Evolutionary conservation across 2,888 invertebrate genomes (phyloP).

Genomic region (Sarcophaga rosellei): DNA sequence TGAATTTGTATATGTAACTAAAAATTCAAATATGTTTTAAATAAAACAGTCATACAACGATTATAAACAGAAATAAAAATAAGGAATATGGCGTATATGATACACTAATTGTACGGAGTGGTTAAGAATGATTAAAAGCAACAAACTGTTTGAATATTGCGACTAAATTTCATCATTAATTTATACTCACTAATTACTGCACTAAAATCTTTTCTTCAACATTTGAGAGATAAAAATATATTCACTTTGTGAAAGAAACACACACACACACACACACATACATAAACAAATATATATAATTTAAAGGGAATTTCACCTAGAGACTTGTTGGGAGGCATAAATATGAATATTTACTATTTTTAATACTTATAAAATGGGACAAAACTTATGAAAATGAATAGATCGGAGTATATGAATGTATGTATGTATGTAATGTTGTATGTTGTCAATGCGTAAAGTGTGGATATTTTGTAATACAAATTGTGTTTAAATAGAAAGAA

Average conservation of each 20-base stretch:
- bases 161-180: background rate
- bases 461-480: conserved; percentile 22
- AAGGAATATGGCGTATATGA: background rate
- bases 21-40: conserved; percentile 68
- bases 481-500: conserved; percentile 38
- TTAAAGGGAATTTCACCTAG: conserved; percentile 14
- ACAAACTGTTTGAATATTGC: background rate
- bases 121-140: conserved; percentile 10
- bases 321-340: conserved; percentile 32
- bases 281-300: background rate
- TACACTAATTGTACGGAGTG: conserved; percentile 11
- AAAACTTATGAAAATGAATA: background rate
- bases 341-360: conserved; percentile 36
- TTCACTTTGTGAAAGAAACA: conserved; percentile 61
- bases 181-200: conserved; percentile 16
- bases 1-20: conserved; percentile 76
- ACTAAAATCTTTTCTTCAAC: conserved; percentile 31
- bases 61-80: conserved; percentile 5
- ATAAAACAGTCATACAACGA: conserved; percentile 43
- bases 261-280: conserved; percentile 46
- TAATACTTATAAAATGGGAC: background rate
- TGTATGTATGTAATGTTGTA: conserved; percentile 1
- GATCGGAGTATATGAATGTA: background rate
- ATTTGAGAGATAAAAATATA: conserved; percentile 19
- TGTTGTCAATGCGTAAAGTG: conserved; percentile 1